These are phyloP conservation scores for Dascyllus trimaculatus DNA, from an alignment of 2,113 vertebrate species.

Conservation along the genomic window DNA sequence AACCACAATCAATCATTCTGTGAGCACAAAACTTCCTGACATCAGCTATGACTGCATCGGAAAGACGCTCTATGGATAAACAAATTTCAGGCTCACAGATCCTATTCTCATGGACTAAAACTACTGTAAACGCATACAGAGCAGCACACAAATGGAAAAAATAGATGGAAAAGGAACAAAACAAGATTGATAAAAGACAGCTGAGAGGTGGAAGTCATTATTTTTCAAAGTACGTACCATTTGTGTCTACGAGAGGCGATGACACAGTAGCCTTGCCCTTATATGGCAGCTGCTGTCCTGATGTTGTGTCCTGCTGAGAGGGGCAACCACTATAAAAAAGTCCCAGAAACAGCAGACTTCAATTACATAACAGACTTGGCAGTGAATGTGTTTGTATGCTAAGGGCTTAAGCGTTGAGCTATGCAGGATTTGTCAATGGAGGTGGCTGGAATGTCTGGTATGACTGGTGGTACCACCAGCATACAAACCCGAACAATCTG, in stretches of 20 bases:
- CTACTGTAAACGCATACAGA: not conserved
- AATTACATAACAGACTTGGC: constrained; percentile 73
- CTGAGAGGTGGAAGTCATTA: constrained; percentile 5
- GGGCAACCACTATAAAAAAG: constrained; percentile 32
- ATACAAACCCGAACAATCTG: constrained; percentile 67
- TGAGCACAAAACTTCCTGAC: constrained; percentile 11
- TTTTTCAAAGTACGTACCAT: constrained; percentile 66
- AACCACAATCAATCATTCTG: constrained; percentile 17
- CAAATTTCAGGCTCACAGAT: constrained; percentile 25
- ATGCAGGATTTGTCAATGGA: constrained; percentile 67
- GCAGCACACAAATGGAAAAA: not conserved
- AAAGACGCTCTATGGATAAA: constrained; percentile 55
- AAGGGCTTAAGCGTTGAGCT: constrained; percentile 56
- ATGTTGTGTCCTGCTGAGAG: constrained; percentile 36
- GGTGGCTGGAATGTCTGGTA: constrained; percentile 76
- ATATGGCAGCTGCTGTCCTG: constrained; percentile 58
- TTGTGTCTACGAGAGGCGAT: constrained; percentile 33
- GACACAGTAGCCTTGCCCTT: constrained; percentile 65
- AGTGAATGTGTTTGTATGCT: constrained; percentile 48
- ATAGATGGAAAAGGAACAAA: constrained; percentile 13
- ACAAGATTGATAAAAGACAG: constrained; percentile 17
- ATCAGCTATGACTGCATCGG: constrained; percentile 35
- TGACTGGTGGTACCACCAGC: constrained; percentile 54
- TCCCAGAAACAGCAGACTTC: constrained; percentile 48
- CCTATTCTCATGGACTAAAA: constrained; percentile 11